These are phyloP conservation scores for Cairina moschata DNA, from an alignment of 2,113 vertebrate species.

Conservation along the genomic window DNA sequence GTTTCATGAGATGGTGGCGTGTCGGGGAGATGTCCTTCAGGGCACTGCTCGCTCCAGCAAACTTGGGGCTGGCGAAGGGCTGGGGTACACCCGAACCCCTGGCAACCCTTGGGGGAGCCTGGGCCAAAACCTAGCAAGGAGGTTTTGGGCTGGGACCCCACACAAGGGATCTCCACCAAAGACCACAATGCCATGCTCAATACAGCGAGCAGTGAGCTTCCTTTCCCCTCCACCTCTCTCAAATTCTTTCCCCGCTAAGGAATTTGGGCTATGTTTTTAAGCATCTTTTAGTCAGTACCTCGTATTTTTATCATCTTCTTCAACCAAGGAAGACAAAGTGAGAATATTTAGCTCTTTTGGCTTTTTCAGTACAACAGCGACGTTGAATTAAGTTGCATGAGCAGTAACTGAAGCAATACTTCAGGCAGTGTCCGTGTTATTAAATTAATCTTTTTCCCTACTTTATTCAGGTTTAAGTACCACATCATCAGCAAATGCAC, in stretches of 20 bases:
- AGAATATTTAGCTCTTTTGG: not conserved
- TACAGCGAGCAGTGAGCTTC: too few species aligned
- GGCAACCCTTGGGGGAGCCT: not conserved
- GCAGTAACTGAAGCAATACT: not conserved
- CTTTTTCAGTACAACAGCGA: not conserved
- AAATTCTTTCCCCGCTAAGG: not conserved
- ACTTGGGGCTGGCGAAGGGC: too few species aligned
- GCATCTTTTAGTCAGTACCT: not conserved
- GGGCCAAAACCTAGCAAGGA: not conserved
- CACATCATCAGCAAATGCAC: not conserved
- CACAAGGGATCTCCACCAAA: slow-evolving; percentile 28
- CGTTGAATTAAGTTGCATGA: not conserved
- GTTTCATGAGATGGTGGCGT: too few species aligned
- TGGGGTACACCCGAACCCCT: not conserved
- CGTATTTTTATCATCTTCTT: not conserved
- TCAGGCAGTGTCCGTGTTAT: not conserved
- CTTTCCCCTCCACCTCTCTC: not conserved
- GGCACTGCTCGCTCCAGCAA: not conserved
- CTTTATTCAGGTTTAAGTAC: not conserved
- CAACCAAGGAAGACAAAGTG: not conserved
- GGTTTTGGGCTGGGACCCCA: too few species aligned
- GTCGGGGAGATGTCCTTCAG: not conserved
- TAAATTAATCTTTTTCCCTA: not conserved
- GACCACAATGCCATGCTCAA: not conserved
- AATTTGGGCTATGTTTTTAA: not conserved